Evolutionary conservation across 1,140 invertebrate species (phyloP).

Genomic region (Apis laboriosa): DNA sequence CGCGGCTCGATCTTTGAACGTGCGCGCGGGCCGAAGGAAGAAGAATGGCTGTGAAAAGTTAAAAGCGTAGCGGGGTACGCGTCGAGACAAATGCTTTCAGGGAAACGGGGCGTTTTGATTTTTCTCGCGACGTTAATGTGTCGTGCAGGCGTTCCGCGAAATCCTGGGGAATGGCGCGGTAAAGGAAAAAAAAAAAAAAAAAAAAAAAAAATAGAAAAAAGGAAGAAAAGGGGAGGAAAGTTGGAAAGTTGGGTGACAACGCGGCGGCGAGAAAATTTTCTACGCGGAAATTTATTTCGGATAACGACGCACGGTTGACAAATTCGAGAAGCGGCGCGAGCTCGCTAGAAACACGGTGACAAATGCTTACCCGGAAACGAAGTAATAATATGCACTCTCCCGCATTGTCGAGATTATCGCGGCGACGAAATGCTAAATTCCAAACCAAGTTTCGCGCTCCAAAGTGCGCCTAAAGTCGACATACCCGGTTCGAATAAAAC

Average conservation of each 20-base stretch:
- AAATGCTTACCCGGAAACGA: conserved; percentile 14
- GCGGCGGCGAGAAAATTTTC: conserved; percentile 27
- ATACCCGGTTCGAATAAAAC: too few relatives aligned
- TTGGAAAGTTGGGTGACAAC: neutral
- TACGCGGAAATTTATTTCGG: conserved; percentile 23
- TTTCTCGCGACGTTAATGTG: conserved; percentile 36
- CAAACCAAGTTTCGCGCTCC: neutral
- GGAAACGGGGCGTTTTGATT: conserved; percentile 39
- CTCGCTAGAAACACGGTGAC: conserved; percentile 18
- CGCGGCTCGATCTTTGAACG: too few relatives aligned
- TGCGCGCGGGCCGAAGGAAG: too few relatives aligned
- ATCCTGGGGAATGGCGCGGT: conserved; percentile 23
- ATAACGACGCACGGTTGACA: conserved; percentile 25
- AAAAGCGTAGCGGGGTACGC: conserved; percentile 14
- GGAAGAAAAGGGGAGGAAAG: neutral
- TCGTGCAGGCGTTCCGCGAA: conserved; percentile 22
- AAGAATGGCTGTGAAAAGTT: conserved; percentile 15
- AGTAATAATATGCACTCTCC: neutral
- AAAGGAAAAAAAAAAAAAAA: too few relatives aligned
- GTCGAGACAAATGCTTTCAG: conserved; percentile 37
- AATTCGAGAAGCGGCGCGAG: conserved; percentile 20
- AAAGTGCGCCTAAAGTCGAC: neutral
- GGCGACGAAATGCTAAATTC: neutral
- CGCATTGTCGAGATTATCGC: conserved; percentile 14
- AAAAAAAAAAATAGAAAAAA: neutral